Conservation (phyloP, 2,888 invertebrate species). For the Dione vanillae region DNA sequence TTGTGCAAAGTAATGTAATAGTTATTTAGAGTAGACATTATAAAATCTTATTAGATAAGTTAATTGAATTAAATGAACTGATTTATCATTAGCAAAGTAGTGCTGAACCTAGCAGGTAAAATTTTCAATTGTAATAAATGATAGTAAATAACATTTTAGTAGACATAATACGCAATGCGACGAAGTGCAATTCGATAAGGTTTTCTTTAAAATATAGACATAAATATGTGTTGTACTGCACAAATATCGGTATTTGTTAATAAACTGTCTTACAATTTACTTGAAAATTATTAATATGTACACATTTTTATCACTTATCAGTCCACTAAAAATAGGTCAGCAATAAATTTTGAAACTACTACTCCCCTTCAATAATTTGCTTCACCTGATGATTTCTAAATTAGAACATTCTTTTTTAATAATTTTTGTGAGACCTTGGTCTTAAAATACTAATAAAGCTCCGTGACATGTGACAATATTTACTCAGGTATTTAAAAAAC, state of each 20-base stretch:
- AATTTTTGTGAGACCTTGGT: neutral
- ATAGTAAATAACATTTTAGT: neutral
- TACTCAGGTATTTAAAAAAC: neutral
- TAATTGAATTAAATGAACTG: conserved; percentile 37
- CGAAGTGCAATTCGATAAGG: conserved; percentile 8
- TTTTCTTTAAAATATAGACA: conserved; percentile 11
- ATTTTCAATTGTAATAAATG: conserved; percentile 3
- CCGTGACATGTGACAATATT: neutral
- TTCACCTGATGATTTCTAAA: conserved; percentile 5
- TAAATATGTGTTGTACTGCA: neutral
- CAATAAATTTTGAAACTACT: neutral
- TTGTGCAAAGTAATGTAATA: conserved; percentile 37
- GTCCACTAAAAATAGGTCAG: conserved; percentile 20
- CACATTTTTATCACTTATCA: conserved; percentile 2
- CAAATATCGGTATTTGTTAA: neutral
- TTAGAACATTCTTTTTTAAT: neutral
- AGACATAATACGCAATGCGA: conserved; percentile 21
- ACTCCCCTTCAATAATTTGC: neutral
- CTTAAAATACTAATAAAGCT: neutral
- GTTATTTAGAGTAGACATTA: conserved; percentile 28
- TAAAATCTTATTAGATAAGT: conserved; percentile 33
- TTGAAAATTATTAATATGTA: neutral
- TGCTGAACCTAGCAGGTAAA: conserved; percentile 33
- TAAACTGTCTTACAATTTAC: neutral
- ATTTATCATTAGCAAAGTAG: conserved; percentile 27